Evolutionary conservation across 2,888 invertebrate species (phyloP).

Genomic region (Camponotus fellah): DNA sequence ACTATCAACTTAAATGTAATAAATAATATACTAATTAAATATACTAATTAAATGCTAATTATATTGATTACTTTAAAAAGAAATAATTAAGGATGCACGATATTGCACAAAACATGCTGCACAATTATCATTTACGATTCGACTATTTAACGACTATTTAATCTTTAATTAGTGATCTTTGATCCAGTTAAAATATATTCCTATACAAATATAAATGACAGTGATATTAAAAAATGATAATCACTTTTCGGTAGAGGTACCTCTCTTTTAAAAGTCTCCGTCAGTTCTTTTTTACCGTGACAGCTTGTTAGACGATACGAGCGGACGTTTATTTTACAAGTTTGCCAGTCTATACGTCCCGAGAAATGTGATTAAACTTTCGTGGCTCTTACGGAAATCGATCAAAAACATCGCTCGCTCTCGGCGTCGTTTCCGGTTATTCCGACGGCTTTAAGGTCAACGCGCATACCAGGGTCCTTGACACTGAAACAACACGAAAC

Average conservation of each 20-base stretch:
- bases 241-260: neutral
- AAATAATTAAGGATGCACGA: neutral
- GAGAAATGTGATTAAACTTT: constrained; percentile 41
- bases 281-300: neutral
- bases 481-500: constrained; percentile 58
- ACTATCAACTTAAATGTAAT: neutral
- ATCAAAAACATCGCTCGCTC: constrained; percentile 33
- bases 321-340: constrained; percentile 8
- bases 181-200: neutral
- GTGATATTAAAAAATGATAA: neutral
- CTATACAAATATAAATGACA: neutral
- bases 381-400: constrained; percentile 38
- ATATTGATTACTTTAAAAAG: neutral
- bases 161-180: neutral
- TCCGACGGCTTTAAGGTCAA: constrained; percentile 49
- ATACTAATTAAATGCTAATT: too few relatives aligned
- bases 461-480: constrained; percentile 53
- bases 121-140: constrained; percentile 1
- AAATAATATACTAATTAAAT: neutral
- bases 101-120: neutral
- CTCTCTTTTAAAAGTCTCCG: constrained; percentile 21
- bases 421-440: constrained; percentile 46
- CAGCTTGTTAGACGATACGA: neutral
- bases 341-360: constrained; percentile 13
- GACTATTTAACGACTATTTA: too few relatives aligned